Conservation (phyloP, 2,797 vertebrate genomes). For the Diceros bicornis region DNA sequence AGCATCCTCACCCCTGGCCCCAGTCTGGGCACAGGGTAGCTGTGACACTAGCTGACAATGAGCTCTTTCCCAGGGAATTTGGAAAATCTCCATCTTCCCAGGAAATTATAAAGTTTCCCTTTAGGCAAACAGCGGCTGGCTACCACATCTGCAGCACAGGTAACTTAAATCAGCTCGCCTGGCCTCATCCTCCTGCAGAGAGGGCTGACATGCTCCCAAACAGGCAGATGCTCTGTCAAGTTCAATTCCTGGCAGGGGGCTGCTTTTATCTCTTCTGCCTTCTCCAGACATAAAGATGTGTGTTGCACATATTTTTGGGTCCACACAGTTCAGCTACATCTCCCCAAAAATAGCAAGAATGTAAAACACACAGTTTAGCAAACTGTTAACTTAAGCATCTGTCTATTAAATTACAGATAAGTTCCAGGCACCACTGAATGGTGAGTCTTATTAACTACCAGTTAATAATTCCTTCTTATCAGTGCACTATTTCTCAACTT, state of each 20-base stretch:
- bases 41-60: neutral
- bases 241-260: neutral
- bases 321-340: no score
- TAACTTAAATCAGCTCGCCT: neutral
- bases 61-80: neutral
- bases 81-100: neutral
- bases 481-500: neutral
- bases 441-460: neutral
- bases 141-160: neutral
- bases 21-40: neutral
- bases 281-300: neutral
- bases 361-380: neutral
- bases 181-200: neutral
- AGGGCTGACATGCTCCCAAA: neutral
- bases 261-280: neutral
- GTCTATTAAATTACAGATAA: neutral
- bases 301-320: neutral
- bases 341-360: neutral
- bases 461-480: neutral
- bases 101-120: neutral
- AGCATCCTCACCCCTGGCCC: neutral
- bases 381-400: neutral
- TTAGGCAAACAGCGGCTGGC: neutral
- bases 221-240: accelerated
- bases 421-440: neutral